phyloP scores from a whole-genome alignment of 2,888 invertebrate species.

The Baccha elongata region DNA sequence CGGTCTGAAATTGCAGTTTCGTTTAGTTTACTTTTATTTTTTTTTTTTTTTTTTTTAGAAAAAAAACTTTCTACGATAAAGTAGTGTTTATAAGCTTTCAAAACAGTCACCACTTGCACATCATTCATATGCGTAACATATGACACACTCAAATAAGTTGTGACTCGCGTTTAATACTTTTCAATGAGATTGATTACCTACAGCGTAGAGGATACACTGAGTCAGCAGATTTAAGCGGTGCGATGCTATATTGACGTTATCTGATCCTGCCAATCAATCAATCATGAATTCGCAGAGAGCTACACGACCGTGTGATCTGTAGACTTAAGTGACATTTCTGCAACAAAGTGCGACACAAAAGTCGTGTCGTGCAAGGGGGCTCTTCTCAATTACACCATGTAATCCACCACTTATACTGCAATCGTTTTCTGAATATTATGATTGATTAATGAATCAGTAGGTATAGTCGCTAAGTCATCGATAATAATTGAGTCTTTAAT shows the following conservation, averaged over 20 bases:
- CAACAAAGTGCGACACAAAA: slow-evolving; percentile 33
- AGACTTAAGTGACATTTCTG: slow-evolving; percentile 40
- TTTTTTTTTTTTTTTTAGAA: slow-evolving; percentile 21
- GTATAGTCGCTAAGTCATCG: slow-evolving; percentile 12
- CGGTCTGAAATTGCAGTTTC: slow-evolving; percentile 55
- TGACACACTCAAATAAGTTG: slow-evolving; percentile 18
- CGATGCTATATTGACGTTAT: slow-evolving; percentile 48
- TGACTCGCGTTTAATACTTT: slow-evolving; percentile 25
- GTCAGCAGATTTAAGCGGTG: slow-evolving; percentile 38
- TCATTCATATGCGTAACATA: slow-evolving; percentile 56
- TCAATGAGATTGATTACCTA: slow-evolving; percentile 49
- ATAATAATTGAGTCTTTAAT: slow-evolving; percentile 57
- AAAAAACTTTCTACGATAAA: slow-evolving; percentile 64
- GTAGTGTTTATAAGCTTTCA: slow-evolving; percentile 66
- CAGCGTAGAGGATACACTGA: slow-evolving; percentile 20
- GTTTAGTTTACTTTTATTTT: slow-evolving; percentile 61
- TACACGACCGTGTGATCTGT: background rate
- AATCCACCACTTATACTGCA: slow-evolving; percentile 46
- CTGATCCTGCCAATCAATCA: slow-evolving; percentile 73
- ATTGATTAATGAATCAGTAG: slow-evolving; percentile 58
- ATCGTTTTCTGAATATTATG: slow-evolving; percentile 60
- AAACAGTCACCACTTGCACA: slow-evolving; percentile 33
- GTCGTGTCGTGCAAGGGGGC: slow-evolving; percentile 28
- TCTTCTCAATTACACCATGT: slow-evolving; percentile 50
- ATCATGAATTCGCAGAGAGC: slow-evolving; percentile 61